Base-by-base conservation (phyloP, 2,113 vertebrate species). In the Anoura caudifer region DNA sequence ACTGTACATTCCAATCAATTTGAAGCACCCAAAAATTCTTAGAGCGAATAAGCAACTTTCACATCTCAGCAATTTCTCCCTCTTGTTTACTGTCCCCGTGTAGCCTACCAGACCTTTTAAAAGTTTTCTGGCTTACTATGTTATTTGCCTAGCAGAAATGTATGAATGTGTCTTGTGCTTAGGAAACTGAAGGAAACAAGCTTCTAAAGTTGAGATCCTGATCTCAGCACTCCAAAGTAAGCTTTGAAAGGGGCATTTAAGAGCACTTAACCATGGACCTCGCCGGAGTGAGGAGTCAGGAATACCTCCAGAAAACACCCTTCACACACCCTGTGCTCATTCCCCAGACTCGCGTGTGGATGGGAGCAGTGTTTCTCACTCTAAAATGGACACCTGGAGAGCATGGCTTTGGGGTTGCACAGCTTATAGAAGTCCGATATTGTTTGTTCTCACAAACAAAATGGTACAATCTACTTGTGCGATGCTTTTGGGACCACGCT, bases 1-100 rank as follows among this genome's bases (percentile, higher is more conserved):
- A 97, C 96, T 26, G 15, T 11, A 96, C 98, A 95, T 98, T 98
- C 98, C 98, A 97, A 54, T 92, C 97, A 8, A 0, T 96, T 90
- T 8, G 89, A 86, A 95, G 94, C 67, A 3, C 93, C 97, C 41
- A 43, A 94, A 95, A 96, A 75, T 90, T 56, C 91, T 85, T 81
- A 79, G 65, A 95, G 89, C 28, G 47, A 90, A 85, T 85, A 87
- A 97, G 95, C 36, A 52, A 96, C 72, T 63, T 31, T 0, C 28
- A 67, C 95, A 24, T 54, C 92, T 38, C 82, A 70, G 97, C 86
- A 70, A 17, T 79, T 8, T 59, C 20, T 17, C 65, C 61, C 38
- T 54, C 24, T 41, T 72, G 83, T 67, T 75, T 87, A 83, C 92
- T 83, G 69, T 67, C 93, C 4, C 95, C 22, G 0, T 87, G 72